Percentiles rank a stretch among this genome's conserved stretches.
These are phyloP conservation scores for Tupaia chinensis DNA, from an alignment of 2,113 vertebrate genomes.

Conservation along the genomic window DNA sequence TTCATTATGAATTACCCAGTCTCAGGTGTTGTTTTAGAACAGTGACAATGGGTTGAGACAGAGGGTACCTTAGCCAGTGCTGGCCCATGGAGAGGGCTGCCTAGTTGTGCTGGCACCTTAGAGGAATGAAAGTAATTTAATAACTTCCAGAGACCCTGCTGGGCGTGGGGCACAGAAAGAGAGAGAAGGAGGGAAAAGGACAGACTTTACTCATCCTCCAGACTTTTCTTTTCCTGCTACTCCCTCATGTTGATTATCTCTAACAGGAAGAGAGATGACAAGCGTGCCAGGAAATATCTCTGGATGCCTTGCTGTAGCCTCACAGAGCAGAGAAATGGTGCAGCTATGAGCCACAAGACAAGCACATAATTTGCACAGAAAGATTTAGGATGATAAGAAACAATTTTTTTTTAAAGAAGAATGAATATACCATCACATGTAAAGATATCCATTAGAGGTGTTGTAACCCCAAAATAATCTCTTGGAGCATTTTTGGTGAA, in stretches of 20 bases:
- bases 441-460: not conserved
- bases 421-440: too few species aligned
- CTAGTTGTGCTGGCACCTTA: not conserved
- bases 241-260: too few species aligned
- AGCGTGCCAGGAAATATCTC: too few species aligned
- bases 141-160: not conserved
- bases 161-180: fast-evolving
- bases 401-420: too few species aligned
- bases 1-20: too few species aligned
- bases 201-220: too few species aligned
- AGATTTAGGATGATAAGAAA: not conserved
- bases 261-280: not conserved
- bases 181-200: not conserved
- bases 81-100: not conserved
- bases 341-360: not conserved
- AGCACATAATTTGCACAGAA: not conserved
- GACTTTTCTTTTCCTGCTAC: not conserved
- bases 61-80: too few species aligned
- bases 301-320: not conserved
- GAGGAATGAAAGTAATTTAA: not conserved
- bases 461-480: not conserved
- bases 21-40: too few species aligned
- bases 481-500: not conserved
- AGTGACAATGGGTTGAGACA: too few species aligned
- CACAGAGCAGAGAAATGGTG: not conserved